A percentile compares a stretch with the other conserved stretches of the same genome.
These are phyloP conservation scores for Syrista parreyssii DNA, from an alignment of 2,888 invertebrate genomes.

Conservation along the genomic window DNA sequence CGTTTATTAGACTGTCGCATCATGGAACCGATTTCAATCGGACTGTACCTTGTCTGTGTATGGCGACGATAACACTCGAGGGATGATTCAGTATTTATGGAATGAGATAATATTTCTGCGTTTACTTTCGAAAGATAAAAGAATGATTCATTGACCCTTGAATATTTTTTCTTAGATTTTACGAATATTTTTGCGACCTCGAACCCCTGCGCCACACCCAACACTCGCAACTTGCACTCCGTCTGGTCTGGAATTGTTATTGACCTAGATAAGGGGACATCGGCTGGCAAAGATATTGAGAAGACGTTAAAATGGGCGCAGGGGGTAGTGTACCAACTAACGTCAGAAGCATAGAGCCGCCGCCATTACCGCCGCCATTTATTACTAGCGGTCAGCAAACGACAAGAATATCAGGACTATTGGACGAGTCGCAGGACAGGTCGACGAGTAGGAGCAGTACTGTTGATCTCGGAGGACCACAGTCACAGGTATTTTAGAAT, in stretches of 20 bases:
- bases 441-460: constrained; percentile 25
- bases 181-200: background rate
- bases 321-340: constrained; percentile 41
- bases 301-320: constrained; percentile 44
- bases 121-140: background rate
- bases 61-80: background rate
- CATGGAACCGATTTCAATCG: background rate
- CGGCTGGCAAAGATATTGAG: constrained; percentile 23
- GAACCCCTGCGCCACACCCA: background rate
- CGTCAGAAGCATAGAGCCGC: constrained; percentile 34
- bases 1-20: background rate
- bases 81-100: no score
- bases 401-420: constrained; percentile 29
- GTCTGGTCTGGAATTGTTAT: background rate
- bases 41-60: background rate
- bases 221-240: background rate
- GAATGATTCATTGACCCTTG: background rate
- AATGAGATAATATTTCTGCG: background rate
- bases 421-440: constrained; percentile 29
- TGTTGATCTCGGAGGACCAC: constrained; percentile 18
- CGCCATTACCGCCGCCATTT: constrained; percentile 45
- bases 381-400: constrained; percentile 29
- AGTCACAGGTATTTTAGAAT: background rate
- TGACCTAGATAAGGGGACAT: background rate
- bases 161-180: background rate